Evolutionary conservation across 2,888 invertebrate species (phyloP).

Genomic region (Ophonus ardosiacus): DNA sequence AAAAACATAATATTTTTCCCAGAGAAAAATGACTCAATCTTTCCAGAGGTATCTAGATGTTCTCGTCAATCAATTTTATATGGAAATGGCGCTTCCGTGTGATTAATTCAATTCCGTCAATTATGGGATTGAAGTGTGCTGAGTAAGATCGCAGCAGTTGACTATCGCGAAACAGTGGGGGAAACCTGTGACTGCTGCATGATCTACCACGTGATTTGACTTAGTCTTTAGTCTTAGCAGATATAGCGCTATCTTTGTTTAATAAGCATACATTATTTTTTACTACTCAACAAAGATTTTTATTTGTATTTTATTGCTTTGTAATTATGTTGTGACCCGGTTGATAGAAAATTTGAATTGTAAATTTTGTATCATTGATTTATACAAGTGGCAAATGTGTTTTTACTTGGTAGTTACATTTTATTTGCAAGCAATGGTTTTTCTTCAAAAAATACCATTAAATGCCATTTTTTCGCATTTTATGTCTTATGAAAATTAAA

Average conservation of each 20-base stretch:
- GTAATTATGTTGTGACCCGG: not conserved
- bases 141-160: conserved; percentile 1
- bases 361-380: not conserved
- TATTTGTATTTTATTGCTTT: conserved; percentile 4
- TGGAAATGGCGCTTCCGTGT: conserved; percentile 33
- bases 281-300: conserved; percentile 1
- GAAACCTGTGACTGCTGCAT: conserved; percentile 13
- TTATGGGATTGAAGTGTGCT: conserved; percentile 4
- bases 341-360: not conserved
- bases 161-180: not conserved
- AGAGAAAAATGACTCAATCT: not conserved
- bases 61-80: conserved; percentile 9
- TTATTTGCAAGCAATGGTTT: no score
- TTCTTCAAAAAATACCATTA: no score
- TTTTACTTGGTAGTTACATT: not conserved
- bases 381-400: not conserved
- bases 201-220: conserved; percentile 25
- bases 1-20: not conserved
- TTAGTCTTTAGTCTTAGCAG: not conserved
- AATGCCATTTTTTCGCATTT: no score
- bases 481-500: no score
- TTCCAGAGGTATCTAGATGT: not conserved
- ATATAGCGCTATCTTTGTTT: conserved; percentile 7
- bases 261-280: not conserved
- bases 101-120: conserved; percentile 39